Base-by-base conservation (phyloP, 2,888 invertebrate species). In the Julus scanicus region DNA sequence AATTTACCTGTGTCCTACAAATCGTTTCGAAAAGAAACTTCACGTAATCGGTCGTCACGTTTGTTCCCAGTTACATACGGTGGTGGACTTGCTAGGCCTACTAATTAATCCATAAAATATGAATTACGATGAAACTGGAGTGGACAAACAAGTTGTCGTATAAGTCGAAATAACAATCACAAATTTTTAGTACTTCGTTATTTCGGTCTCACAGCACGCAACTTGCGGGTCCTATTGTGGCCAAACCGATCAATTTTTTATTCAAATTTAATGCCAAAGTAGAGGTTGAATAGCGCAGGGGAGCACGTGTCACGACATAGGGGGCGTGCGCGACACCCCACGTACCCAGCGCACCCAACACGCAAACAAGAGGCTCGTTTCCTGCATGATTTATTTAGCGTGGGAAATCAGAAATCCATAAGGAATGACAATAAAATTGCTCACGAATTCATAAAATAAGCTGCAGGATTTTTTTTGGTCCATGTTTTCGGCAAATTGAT, bases 101-200 rank as follows among this genome's bases (percentile, higher is more conserved):
- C 71, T 71, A 71, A 71, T 71, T 71, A 71, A 71, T 71, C 71
- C 71, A 71, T 71, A 71, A 71, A 71, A 71, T 29, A 29, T 71
- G 71, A 71, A 71, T 71, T 71, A 71, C n/a, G n/a, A n/a, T 71
- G 71, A 71, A 71, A 71, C 71, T 29, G 71, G 20, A 4, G 71
- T 71, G 71, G 71, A 29, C 71, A 71, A 71, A 71, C 71, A 71
- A 29, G 71, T 29, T 71, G 71, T 29, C 71, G 71, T 71, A n/a
- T n/a, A 17, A 29, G 71, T 8, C 20, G 71, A 71, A 71, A 2
- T 29, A 29, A 71, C 71, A 71, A 71, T 71, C 2, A 2, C n/a
- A n/a, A 5, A n/a, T 63, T 20, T 57, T 71, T 71, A 71, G 20
- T 71, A 71, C 71, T 20, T 71, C 71, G 29, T 71, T 71, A 71